Percentiles rank a stretch among this genome's conserved stretches.
Evolutionary conservation across 2,113 vertebrate genomes (phyloP).

Genomic region (Hiodon alosoides): DNA sequence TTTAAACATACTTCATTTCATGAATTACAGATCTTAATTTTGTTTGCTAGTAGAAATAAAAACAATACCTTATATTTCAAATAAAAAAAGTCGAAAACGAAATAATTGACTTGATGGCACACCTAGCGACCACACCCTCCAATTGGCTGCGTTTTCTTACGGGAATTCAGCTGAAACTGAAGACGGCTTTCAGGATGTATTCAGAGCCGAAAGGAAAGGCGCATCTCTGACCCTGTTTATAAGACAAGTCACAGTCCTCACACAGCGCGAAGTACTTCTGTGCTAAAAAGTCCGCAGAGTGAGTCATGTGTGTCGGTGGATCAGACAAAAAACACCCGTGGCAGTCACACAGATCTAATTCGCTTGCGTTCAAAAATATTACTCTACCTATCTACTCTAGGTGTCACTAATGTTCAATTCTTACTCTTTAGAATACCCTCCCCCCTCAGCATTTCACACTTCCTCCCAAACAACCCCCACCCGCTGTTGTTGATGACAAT

Average conservation of each 20-base stretch:
- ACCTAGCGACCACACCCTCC: background rate
- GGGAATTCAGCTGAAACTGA: background rate
- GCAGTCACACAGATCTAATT: background rate
- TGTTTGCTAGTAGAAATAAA: too few species aligned
- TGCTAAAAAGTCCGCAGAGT: slow-evolving; percentile 14
- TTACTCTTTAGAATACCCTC: too few species aligned
- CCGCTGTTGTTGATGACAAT: background rate
- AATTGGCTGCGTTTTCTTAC: slow-evolving; percentile 1
- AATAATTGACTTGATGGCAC: too few species aligned
- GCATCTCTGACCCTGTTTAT: background rate
- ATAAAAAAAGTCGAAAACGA: too few species aligned
- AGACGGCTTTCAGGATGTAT: background rate
- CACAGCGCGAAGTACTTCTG: slow-evolving; percentile 21
- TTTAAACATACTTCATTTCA: too few species aligned
- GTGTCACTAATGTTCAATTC: too few species aligned
- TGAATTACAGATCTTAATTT: too few species aligned
- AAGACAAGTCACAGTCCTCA: background rate
- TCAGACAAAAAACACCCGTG: slow-evolving; percentile 2
- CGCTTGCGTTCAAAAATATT: too few species aligned
- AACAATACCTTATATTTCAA: too few species aligned
- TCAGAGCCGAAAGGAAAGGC: slow-evolving; percentile 2
- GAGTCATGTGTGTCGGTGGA: background rate
- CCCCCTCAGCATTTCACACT: background rate
- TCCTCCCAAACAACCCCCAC: background rate
- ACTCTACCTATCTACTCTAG: background rate